Evolutionary conservation across 2,113 vertebrate genomes (phyloP), one percentile per base, ranked within the genome.

Genomic region (Cathartes aura): DNA sequence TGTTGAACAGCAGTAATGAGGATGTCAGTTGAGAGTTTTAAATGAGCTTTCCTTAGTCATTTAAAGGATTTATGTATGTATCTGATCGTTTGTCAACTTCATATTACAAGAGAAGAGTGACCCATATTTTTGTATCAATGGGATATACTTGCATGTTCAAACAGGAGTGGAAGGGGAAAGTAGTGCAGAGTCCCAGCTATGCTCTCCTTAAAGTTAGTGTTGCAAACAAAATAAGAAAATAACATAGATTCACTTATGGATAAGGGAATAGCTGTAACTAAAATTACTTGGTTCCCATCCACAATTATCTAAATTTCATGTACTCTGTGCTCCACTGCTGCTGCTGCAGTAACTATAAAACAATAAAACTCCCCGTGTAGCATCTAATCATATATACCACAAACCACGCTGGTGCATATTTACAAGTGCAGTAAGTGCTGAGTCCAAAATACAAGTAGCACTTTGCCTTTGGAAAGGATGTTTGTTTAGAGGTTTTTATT

Each of bases 1-100:
- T 91, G 80, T 81, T 84, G 83, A 94, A 70, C 55, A 95, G 55
- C 81, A 63, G 87, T 96, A 92, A 96, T 91, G 76, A 96, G 81
- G 64, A 89, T 94, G 89, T 94, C 93, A 95, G 50, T 2, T 43
- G 80, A 96, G 87, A 91, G 73, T 91, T 93, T 95, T 84, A 95
- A 96, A 96, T 87, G 72, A 93, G 72, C 12, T 87, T 93, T 70
- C 21, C 47, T 71, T 50, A 74, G 47, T 84, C 8, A 63, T 97
- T 94, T 91, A 87, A 84, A 95, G 87, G 68, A 97, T 92, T 96
- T 91, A 94, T 93, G 72, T 66, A 43, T 42, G 29, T 71, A 59
- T 91, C 75, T 74, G 20, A 14, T 84, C 2, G 0, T 84, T 91
- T 93, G 59, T 97, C 91, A 91, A 3, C 47, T 78, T 82, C 87